Percentiles rank a stretch among this genome's conserved stretches.
Evolutionary conservation across 2,888 invertebrate genomes (phyloP).

Genomic region (Melinopterus prodromus): DNA sequence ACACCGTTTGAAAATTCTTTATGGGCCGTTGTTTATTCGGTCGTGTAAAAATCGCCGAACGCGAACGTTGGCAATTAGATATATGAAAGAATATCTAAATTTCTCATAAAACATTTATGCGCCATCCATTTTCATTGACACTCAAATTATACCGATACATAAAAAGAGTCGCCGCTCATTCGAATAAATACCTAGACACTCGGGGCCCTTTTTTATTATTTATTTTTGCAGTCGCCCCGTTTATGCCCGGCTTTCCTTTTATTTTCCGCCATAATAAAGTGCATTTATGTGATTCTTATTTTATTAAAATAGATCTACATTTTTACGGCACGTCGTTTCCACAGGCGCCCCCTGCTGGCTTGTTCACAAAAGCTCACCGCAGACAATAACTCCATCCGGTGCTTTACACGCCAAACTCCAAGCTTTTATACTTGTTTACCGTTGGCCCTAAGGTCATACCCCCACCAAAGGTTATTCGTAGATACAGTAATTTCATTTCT

Average conservation of each 20-base stretch:
- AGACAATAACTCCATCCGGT: conserved; percentile 33
- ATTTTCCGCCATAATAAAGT: conserved; percentile 55
- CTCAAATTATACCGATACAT: conserved; percentile 55
- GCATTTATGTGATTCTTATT: conserved; percentile 55
- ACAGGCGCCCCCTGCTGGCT: conserved; percentile 35
- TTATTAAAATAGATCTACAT: conserved; percentile 54
- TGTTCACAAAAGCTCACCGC: conserved; percentile 40
- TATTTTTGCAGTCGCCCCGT: conserved; percentile 51
- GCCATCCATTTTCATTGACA: conserved; percentile 54
- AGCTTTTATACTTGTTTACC: neutral
- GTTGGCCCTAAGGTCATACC: neutral
- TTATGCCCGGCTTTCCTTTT: conserved; percentile 52
- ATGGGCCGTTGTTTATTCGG: conserved; percentile 41
- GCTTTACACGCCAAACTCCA: neutral
- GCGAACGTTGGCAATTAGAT: conserved; percentile 45
- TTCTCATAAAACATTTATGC: conserved; percentile 55
- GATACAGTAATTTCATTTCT: too few species aligned
- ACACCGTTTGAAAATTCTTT: conserved; percentile 36
- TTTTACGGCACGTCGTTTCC: conserved; percentile 45
- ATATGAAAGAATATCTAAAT: conserved; percentile 49
- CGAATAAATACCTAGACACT: conserved; percentile 56
- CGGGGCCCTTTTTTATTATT: conserved; percentile 50
- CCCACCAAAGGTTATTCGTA: too few species aligned
- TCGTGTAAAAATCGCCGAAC: conserved; percentile 40
- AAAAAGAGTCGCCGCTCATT: conserved; percentile 56